Conservation (phyloP, 2,113 vertebrate species). For the Scomber colias region DNA sequence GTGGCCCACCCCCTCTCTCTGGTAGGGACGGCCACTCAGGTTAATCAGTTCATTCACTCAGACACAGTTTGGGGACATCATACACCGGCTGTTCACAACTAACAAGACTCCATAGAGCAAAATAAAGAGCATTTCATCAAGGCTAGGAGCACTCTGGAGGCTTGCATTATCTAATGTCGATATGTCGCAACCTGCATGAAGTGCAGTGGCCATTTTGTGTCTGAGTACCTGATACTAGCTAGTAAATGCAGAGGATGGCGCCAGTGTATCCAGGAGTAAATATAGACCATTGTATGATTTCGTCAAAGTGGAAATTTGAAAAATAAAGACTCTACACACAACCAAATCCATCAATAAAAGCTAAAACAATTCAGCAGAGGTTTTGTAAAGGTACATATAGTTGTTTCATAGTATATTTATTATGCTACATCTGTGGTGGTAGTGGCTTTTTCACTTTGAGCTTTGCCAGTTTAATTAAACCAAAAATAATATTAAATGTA, state of each 20-base stretch:
- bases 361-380: not conserved
- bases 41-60: slow-evolving; percentile 86
- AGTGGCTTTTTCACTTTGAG: not conserved
- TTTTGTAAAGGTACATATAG: not conserved
- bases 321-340: not conserved
- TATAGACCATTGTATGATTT: not conserved
- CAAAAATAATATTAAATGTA: not conserved
- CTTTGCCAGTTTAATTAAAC: not conserved
- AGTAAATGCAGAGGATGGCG: slow-evolving; percentile 19
- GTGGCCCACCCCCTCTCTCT: slow-evolving; percentile 50
- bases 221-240: slow-evolving; percentile 3
- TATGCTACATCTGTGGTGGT: not conserved
- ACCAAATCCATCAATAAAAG: not conserved
- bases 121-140: slow-evolving; percentile 69
- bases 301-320: slow-evolving; percentile 1
- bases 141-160: slow-evolving; percentile 21
- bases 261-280: not conserved
- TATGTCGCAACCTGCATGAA: slow-evolving; percentile 32
- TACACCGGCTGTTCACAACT: slow-evolving; percentile 70
- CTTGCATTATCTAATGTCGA: slow-evolving; percentile 34
- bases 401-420: not conserved
- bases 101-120: slow-evolving; percentile 55
- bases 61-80: slow-evolving; percentile 71
- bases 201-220: slow-evolving; percentile 68
- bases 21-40: slow-evolving; percentile 80